These are phyloP conservation scores for Drosophila cognata DNA, from an alignment of 2,888 invertebrate genomes.

Conservation along the genomic window DNA sequence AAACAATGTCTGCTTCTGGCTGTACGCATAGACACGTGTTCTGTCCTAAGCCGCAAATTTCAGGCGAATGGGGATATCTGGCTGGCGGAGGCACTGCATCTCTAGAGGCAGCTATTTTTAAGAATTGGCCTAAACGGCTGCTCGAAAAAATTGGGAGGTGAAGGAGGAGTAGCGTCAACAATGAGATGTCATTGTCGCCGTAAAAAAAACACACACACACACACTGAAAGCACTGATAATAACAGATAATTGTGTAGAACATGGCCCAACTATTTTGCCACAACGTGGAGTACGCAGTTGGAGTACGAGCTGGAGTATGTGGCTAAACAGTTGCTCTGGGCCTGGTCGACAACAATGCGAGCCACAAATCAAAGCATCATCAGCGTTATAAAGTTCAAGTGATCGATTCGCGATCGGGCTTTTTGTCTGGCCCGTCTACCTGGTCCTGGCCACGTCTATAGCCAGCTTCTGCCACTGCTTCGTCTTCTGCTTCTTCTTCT, in stretches of 20 bases:
- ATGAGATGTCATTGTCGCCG: conserved; percentile 72
- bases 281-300: conserved; percentile 32
- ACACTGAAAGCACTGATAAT: conserved; percentile 73
- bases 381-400: conserved; percentile 78
- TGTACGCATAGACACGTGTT: conserved; percentile 69
- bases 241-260: conserved; percentile 85
- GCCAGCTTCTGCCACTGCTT: not conserved
- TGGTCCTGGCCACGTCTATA: conserved; percentile 19
- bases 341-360: conserved; percentile 24
- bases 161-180: conserved; percentile 31
- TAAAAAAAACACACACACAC: conserved; percentile 19
- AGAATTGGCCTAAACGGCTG: conserved; percentile 72
- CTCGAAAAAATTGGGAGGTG: conserved; percentile 4
- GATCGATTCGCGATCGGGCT: conserved; percentile 63
- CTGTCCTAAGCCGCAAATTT: conserved; percentile 48
- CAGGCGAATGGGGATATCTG: conserved; percentile 12
- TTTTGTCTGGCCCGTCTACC: conserved; percentile 16
- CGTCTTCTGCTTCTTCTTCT: too few species aligned
- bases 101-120: conserved; percentile 74
- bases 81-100: conserved; percentile 40
- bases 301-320: conserved; percentile 16
- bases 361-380: conserved; percentile 78
- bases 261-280: conserved; percentile 78
- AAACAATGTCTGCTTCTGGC: conserved; percentile 17
- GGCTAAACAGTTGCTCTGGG: conserved; percentile 31